phyloP scores from a whole-genome alignment of 1,140 invertebrate species.

The Drosophila virilis region DNA sequence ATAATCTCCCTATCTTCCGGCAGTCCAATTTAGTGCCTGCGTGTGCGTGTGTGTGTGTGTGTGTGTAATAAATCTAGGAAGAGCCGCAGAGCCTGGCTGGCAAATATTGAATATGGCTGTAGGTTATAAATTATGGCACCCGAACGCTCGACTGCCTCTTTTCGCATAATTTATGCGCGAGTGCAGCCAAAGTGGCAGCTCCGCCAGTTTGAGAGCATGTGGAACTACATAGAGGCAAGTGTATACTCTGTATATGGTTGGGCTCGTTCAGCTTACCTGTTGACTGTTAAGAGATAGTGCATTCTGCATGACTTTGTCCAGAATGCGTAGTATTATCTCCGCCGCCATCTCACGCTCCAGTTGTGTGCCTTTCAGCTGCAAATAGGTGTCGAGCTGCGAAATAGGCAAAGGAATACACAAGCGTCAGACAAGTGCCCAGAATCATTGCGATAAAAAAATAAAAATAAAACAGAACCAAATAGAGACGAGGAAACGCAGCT shows the following conservation, averaged over 20 bases:
- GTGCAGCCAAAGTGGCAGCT: constrained; percentile 48
- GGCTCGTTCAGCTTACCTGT: constrained; percentile 72
- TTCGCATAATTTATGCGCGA: constrained; percentile 67
- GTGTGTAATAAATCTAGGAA: constrained; percentile 60
- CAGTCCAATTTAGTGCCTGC: constrained; percentile 16
- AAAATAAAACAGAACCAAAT: background rate
- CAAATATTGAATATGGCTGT: constrained; percentile 81
- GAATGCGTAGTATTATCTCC: constrained; percentile 81
- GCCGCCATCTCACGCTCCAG: constrained; percentile 84
- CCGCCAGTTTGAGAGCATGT: background rate
- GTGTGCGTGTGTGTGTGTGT: background rate
- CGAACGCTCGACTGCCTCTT: constrained; percentile 53
- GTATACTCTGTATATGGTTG: constrained; percentile 13
- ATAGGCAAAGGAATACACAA: constrained; percentile 57
- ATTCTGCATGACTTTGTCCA: constrained; percentile 84
- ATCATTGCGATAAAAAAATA: constrained; percentile 10
- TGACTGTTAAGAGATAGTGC: constrained; percentile 83
- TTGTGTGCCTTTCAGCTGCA: constrained; percentile 83
- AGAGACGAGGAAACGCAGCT: background rate
- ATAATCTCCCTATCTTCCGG: constrained; percentile 7
- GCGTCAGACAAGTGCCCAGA: constrained; percentile 44
- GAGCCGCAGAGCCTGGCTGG: constrained; percentile 51
- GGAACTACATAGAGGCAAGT: background rate
- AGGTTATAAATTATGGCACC: constrained; percentile 77
- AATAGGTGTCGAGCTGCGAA: constrained; percentile 82